phyloP scores from a whole-genome alignment of 1,140 invertebrate genomes.

The Ladona fulva region DNA sequence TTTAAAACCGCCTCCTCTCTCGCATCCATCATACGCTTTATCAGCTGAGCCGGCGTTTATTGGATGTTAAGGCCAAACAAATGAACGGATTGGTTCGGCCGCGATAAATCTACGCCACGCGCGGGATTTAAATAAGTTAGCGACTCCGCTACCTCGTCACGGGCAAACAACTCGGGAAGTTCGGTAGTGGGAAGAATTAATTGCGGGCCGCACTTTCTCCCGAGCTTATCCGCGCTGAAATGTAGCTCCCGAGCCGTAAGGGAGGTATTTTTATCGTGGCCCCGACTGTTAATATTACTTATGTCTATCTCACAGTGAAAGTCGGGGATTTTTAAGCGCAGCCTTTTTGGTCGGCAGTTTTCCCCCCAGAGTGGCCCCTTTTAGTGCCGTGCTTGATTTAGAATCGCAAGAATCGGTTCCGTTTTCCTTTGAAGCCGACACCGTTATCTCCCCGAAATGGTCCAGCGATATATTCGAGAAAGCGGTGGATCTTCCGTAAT shows the following conservation, averaged over 20 bases:
- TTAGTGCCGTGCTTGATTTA: not conserved
- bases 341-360: not conserved
- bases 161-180: not conserved
- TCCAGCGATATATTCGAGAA: not conserved
- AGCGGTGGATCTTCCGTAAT: not conserved
- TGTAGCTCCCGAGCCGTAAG: not conserved
- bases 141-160: not conserved
- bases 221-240: not conserved
- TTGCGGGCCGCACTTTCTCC: not conserved
- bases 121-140: not conserved
- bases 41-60: not conserved
- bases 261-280: no score
- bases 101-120: not conserved
- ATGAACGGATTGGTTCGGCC: not conserved
- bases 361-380: not conserved
- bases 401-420: not conserved
- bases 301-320: not conserved
- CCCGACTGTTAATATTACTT: not conserved
- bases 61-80: not conserved
- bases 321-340: not conserved
- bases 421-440: not conserved
- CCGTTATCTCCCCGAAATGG: not conserved
- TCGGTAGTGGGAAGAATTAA: not conserved
- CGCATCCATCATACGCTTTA: not conserved
- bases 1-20: not conserved